phyloP scores from a whole-genome alignment of 2,888 invertebrate genomes.

The Patella ulyssiponensis region DNA sequence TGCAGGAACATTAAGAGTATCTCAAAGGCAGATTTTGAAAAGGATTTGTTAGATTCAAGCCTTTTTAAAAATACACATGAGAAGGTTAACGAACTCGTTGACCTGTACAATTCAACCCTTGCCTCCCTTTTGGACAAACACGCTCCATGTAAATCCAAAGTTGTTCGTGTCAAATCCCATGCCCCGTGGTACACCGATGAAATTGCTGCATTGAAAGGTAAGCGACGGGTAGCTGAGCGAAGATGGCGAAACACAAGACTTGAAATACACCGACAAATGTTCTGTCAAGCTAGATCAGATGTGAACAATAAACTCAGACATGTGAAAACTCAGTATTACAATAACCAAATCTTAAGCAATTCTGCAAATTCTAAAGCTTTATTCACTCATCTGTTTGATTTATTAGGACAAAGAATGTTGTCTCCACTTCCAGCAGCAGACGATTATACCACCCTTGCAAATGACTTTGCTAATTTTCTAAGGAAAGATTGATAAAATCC shows the following conservation, averaged over 20 bases:
- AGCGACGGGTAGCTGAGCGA: background rate
- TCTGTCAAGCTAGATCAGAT: background rate
- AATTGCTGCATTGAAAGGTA: background rate
- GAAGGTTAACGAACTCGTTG: slow-evolving; percentile 1
- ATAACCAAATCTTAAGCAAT: background rate
- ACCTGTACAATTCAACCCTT: slow-evolving; percentile 12
- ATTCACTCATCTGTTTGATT: slow-evolving; percentile 8
- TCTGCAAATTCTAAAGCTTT: background rate
- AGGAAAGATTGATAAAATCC: background rate
- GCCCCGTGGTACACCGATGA: background rate
- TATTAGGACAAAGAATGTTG: background rate
- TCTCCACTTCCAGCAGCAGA: background rate
- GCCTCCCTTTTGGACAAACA: slow-evolving; percentile 1
- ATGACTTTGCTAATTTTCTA: background rate
- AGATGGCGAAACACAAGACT: background rate
- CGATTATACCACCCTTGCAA: background rate
- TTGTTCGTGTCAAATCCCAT: background rate
- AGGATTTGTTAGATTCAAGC: slow-evolving; percentile 5
- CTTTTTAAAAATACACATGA: slow-evolving; percentile 8
- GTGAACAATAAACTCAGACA: background rate
- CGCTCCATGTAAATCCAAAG: background rate
- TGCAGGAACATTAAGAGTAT: slow-evolving; percentile 14
- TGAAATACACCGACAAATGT: background rate
- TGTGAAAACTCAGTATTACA: background rate
- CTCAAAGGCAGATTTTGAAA: background rate